phyloP scores from a whole-genome alignment of 1,140 invertebrate species.

The Drosophila nasuta region DNA sequence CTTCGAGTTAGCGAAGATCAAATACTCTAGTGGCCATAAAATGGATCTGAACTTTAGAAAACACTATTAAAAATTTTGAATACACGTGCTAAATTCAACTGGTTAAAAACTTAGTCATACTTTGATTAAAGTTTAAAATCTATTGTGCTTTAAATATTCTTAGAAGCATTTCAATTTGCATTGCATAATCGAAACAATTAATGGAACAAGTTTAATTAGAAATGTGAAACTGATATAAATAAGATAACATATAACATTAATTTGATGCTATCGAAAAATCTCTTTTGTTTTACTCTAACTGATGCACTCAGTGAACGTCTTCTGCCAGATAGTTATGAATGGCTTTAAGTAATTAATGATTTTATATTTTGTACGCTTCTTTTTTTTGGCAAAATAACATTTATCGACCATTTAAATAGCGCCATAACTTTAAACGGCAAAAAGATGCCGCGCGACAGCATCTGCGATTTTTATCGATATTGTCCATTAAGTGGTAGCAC shows the following conservation, averaged over 20 bases:
- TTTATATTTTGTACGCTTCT: constrained; percentile 10
- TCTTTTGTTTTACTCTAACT: neutral
- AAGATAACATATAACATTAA: neutral
- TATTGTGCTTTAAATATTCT: neutral
- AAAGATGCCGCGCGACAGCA: neutral
- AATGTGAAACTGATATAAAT: neutral
- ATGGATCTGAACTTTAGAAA: neutral
- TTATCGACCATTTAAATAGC: constrained; percentile 30
- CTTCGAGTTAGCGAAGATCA: neutral
- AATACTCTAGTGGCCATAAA: constrained; percentile 1
- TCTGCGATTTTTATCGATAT: constrained; percentile 23
- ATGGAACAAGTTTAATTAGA: neutral
- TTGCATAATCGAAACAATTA: neutral
- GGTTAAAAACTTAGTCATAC: neutral
- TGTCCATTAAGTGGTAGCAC: constrained; percentile 52
- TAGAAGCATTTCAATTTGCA: neutral
- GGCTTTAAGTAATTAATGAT: constrained; percentile 26
- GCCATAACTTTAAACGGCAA: constrained; percentile 38
- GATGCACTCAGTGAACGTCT: constrained; percentile 4
- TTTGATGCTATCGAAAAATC: no score
- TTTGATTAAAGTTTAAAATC: neutral
- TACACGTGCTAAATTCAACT: neutral
- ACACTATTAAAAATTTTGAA: neutral
- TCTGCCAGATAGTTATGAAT: neutral
- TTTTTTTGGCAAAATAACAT: constrained; percentile 11